These are phyloP conservation scores for Spialia ferax DNA, from an alignment of 2,888 invertebrate species.

Conservation along the genomic window DNA sequence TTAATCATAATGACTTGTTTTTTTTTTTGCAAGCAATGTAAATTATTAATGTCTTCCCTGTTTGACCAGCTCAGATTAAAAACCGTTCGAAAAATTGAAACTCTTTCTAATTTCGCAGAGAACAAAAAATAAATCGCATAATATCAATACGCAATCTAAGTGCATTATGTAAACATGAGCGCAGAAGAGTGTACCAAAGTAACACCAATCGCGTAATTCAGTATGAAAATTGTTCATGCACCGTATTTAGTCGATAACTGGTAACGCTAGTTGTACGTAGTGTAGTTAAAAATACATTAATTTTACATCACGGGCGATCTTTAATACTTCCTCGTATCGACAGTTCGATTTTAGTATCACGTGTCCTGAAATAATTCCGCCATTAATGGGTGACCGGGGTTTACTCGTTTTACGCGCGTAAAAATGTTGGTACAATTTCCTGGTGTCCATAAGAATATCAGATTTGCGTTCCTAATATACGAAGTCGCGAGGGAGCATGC, in stretches of 20 bases:
- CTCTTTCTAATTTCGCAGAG: neutral
- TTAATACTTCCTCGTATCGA: slow-evolving; percentile 32
- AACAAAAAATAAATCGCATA: slow-evolving; percentile 29
- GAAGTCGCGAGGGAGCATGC: slow-evolving; percentile 38
- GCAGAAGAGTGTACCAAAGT: slow-evolving; percentile 27
- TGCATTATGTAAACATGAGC: slow-evolving; percentile 38
- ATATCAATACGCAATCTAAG: slow-evolving; percentile 33
- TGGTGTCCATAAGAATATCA: slow-evolving; percentile 33
- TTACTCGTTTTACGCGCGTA: slow-evolving; percentile 51
- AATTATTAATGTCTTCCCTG: too few species aligned
- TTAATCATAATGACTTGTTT: too few species aligned
- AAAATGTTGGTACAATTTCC: slow-evolving; percentile 40
- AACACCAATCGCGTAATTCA: slow-evolving; percentile 37
- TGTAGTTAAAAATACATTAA: slow-evolving; percentile 38
- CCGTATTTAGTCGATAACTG: slow-evolving; percentile 34
- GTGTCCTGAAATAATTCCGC: slow-evolving; percentile 35
- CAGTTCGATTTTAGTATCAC: slow-evolving; percentile 28
- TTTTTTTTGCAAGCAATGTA: too few species aligned
- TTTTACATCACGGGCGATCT: slow-evolving; percentile 29
- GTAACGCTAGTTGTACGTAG: slow-evolving; percentile 35
- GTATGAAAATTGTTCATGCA: slow-evolving; percentile 31
- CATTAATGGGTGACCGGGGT: slow-evolving; percentile 56
- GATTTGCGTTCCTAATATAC: slow-evolving; percentile 35
- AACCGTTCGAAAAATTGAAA: too few species aligned
- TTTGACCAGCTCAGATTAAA: too few species aligned